These are phyloP conservation scores for Himalopsyche kuldschensis DNA, from an alignment of 2,888 invertebrate genomes.

Conservation along the genomic window DNA sequence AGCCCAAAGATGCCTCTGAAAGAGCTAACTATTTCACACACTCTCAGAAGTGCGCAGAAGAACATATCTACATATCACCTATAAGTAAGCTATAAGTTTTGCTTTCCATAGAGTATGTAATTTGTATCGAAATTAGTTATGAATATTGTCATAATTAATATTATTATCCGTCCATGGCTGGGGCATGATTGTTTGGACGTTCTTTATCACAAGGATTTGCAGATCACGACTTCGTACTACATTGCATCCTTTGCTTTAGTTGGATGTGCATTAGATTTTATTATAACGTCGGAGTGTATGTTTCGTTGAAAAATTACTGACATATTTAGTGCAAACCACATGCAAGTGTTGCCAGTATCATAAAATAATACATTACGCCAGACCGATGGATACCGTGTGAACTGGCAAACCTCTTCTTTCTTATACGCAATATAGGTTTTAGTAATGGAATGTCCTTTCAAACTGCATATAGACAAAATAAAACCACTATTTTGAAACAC, in stretches of 20 bases:
- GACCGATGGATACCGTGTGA: not conserved
- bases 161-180: not conserved
- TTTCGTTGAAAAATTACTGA: not conserved
- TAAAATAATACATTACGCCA: not conserved
- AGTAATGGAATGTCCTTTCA: too few relatives aligned
- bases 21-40: too few relatives aligned
- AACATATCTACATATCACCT: too few relatives aligned
- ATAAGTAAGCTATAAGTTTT: too few relatives aligned
- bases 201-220: not conserved
- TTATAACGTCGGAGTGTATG: too few relatives aligned
- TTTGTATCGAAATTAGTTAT: not conserved
- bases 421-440: too few relatives aligned
- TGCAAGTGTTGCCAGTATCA: not conserved
- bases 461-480: too few relatives aligned
- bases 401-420: not conserved
- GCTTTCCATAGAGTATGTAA: too few relatives aligned
- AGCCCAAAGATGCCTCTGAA: too few relatives aligned
- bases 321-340: not conserved
- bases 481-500: too few relatives aligned
- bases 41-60: too few relatives aligned
- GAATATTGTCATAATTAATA: not conserved
- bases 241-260: not conserved
- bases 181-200: not conserved
- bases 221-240: not conserved
- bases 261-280: too few relatives aligned